These are phyloP conservation scores for Tetrapedia diversipes DNA, from an alignment of 2,888 invertebrate genomes.

Conservation along the genomic window DNA sequence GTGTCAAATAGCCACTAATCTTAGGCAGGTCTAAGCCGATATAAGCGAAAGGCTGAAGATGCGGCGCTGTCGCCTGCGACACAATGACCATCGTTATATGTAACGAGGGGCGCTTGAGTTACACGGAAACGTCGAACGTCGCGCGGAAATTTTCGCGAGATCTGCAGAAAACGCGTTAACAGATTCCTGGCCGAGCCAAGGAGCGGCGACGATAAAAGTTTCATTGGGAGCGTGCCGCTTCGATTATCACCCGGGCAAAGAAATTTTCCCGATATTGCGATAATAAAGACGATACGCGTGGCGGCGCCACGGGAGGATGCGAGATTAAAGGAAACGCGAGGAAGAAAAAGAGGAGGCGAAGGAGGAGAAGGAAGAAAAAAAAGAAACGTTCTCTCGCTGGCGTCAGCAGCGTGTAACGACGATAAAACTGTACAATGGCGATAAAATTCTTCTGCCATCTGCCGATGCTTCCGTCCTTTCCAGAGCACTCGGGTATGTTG, in stretches of 20 bases:
- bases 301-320: background rate
- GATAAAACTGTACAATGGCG: slow-evolving; percentile 3
- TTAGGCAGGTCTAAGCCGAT: no score
- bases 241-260: slow-evolving; percentile 42
- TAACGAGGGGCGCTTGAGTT: slow-evolving; percentile 7
- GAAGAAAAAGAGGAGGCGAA: background rate
- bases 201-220: slow-evolving; percentile 40
- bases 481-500: background rate
- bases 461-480: background rate
- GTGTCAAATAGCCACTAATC: no score
- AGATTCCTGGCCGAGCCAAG: slow-evolving; percentile 24
- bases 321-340: slow-evolving; percentile 44
- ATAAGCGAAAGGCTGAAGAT: no score
- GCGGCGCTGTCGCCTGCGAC: no score
- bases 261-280: slow-evolving; percentile 50
- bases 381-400: background rate
- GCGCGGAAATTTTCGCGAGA: slow-evolving; percentile 38
- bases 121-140: slow-evolving; percentile 7
- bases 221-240: slow-evolving; percentile 35
- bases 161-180: slow-evolving; percentile 47
- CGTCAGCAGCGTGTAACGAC: slow-evolving; percentile 23
- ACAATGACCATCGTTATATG: background rate
- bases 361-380: background rate
- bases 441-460: background rate
- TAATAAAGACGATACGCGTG: slow-evolving; percentile 52